Evolutionary conservation across 1,140 invertebrate genomes (phyloP), one percentile per base, ranked within the genome.

Genomic region (Arion vulgaris): DNA sequence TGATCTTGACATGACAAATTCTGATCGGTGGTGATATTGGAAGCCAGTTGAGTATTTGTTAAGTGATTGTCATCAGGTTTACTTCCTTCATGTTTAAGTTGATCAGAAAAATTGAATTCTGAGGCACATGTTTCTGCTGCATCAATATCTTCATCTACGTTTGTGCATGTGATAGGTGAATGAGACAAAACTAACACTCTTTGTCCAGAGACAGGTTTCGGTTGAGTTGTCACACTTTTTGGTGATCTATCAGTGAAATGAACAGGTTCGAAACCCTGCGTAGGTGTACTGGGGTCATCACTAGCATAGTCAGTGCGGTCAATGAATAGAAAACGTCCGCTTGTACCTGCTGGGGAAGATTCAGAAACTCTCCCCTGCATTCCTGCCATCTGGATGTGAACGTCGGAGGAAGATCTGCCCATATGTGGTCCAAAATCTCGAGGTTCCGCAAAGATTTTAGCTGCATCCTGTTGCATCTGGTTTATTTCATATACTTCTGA

Each of bases 161-260:
- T 17, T 32, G 28, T 23, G 19, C n/a, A 2, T 2, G 11, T 28
- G 17, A 2, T n/a, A 26, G 53, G 39, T 39, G 76, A 78, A 34
- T 62, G 76, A 1, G 76, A 39, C 32, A 66, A 36, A 1, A 38
- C 4, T 17, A 78, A 32, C 5, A 26, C 78, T 32, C 19, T 7
- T 62, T 81, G 80, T 1, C 68, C 80, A 17, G 69, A 39, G 34
- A 81, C 69, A 28, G 80, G 69, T 41, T 73, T 15, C 2, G 78
- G 62, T 28, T 49, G 38, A 28, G 49, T 45, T 36, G n/a, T 53
- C 17, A 41, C 41, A 66, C 34, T 81, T 34, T 36, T 53, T 1
- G 80, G 80, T 62, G 80, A 81, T 26, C 71, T 36, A 36, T 81
- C 80, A 66, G 80, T 81, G 45, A 81, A 81, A 51, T 36, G 4